Evolutionary conservation across 2,888 invertebrate genomes (phyloP), one percentile per base, ranked within the genome.

Genomic region (Mechanitis messenoides): DNA sequence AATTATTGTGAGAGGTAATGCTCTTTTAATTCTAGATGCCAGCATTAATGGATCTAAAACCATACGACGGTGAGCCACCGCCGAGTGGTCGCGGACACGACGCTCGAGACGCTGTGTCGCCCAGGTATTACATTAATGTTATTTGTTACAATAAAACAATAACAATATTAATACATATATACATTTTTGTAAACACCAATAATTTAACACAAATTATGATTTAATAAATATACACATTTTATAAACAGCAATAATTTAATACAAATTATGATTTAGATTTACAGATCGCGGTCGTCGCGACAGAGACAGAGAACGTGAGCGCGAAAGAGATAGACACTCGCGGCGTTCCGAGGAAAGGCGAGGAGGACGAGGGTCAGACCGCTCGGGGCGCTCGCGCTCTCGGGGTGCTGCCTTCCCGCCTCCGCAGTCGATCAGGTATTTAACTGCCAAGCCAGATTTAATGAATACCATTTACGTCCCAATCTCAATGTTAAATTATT

Each of bases 41-140:
- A 0, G 81, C 89, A 0, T 74, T 88, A 59, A 87, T 88, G 89
- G 89, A 89, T 56, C 68, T 87, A 62, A 85, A 84, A 67, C 83
- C 87, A 0, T 85, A 84, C 66, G 81, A 81, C 0, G 83, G 78
- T 0, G 84, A 81, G 12, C 65, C 71, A 0, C 79, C 81, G 3
- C 77, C 81, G 3, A 64, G 67, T 0, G 60, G 67, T 31, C 68
- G 74, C 53, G 78, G 81, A 0, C 81, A 80, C 1, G 88, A 87
- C 68, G 80, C 87, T 0, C 68, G 87, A 3, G 89, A 88, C 64
- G 89, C 89, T 2, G 87, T 81, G 6, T 86, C 88, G 6, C 89
- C 87, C n/a, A 85, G 89, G 89, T 56, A 31, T 50, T 53, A 7
- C 6, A 7, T 5, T 45, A 38, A 20, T 20, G 20, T 28, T 46